phyloP scores from a whole-genome alignment of 2,888 invertebrate genomes.

The Agriopis marginaria region DNA sequence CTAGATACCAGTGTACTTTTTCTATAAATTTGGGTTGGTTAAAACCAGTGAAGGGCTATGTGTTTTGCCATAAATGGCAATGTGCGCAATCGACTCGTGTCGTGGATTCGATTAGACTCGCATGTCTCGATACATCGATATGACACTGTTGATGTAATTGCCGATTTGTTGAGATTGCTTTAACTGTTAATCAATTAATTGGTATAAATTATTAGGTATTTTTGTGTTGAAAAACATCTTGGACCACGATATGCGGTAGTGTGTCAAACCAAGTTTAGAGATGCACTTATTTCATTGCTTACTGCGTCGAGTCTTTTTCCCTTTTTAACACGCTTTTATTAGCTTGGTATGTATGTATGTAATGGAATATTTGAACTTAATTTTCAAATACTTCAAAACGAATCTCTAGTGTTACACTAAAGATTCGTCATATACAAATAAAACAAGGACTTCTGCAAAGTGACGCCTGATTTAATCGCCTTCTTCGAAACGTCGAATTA shows the following conservation, averaged over 20 bases:
- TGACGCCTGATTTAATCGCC: too few relatives aligned
- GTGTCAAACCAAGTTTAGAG: neutral
- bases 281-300: neutral
- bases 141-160: slow-evolving; percentile 74
- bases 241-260: neutral
- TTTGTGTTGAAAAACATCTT: neutral
- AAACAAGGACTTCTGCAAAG: too few relatives aligned
- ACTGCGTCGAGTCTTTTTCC: too few relatives aligned
- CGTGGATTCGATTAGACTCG: slow-evolving; percentile 71
- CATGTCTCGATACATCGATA: slow-evolving; percentile 65
- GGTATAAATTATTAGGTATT: neutral
- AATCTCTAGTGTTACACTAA: too few relatives aligned
- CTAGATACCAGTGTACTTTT: neutral
- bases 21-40: slow-evolving; percentile 8
- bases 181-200: slow-evolving; percentile 18
- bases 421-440: too few relatives aligned
- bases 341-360: too few relatives aligned
- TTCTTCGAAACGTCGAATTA: too few relatives aligned
- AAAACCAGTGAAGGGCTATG: slow-evolving; percentile 26
- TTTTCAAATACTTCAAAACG: too few relatives aligned
- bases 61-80: slow-evolving; percentile 49
- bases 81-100: slow-evolving; percentile 50
- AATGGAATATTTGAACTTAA: too few relatives aligned
- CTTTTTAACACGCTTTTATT: too few relatives aligned
- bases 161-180: slow-evolving; percentile 47